phyloP scores from a whole-genome alignment of 2,888 invertebrate genomes.

The Drosophila koepferae region DNA sequence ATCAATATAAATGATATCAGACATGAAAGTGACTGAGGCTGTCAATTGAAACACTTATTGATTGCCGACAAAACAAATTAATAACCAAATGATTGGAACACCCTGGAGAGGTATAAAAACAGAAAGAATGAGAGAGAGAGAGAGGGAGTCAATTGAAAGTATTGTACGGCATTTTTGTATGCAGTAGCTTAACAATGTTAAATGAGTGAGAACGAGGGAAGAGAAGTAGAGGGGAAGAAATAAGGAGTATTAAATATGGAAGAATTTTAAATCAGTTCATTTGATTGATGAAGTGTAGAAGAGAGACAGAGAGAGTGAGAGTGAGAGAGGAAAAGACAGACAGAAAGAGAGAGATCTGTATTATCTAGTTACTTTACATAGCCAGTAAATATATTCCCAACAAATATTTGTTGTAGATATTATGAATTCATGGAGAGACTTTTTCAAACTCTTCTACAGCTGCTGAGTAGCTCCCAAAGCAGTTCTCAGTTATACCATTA shows the following conservation, averaged over 20 bases:
- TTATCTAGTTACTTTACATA: too few relatives aligned
- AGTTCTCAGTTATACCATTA: background rate
- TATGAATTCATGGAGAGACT: background rate
- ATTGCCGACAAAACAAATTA: constrained; percentile 28
- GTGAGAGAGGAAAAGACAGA: background rate
- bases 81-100: constrained; percentile 2
- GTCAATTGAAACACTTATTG: constrained; percentile 53
- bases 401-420: background rate
- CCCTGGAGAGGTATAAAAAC: background rate
- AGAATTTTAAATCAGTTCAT: too few relatives aligned
- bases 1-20: constrained; percentile 46
- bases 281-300: background rate
- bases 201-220: background rate
- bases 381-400: background rate
- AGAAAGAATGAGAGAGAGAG: background rate
- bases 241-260: too few relatives aligned
- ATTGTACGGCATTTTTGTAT: background rate
- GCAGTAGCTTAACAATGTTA: background rate
- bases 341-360: background rate
- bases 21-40: constrained; percentile 37
- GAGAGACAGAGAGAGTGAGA: background rate
- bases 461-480: too few relatives aligned
- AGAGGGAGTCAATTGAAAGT: background rate
- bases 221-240: background rate
- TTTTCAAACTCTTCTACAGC: background rate